These are phyloP conservation scores for Cheiracanthium punctorium DNA, from an alignment of 2,888 invertebrate genomes.

Conservation along the genomic window DNA sequence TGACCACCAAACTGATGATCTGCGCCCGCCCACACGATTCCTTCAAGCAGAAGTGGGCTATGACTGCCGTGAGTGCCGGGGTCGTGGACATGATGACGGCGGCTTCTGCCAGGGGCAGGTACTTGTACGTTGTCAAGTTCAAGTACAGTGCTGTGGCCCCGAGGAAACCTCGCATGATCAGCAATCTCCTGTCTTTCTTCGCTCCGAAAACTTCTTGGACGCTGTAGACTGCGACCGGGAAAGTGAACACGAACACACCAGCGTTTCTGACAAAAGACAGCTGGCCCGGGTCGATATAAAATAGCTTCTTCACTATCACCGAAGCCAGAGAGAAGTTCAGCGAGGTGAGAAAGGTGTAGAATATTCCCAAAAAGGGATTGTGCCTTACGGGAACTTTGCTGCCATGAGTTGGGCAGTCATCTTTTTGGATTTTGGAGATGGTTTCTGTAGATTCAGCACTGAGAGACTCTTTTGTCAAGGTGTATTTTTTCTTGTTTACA, in stretches of 20 bases:
- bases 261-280: constrained; percentile 90
- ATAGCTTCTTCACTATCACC: constrained; percentile 90
- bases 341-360: constrained; percentile 26
- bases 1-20: constrained; percentile 86
- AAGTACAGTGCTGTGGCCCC: constrained; percentile 91
- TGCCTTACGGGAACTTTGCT: not conserved
- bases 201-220: constrained; percentile 84
- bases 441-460: too few relatives aligned
- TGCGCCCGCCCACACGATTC: constrained; percentile 92
- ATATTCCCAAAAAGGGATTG: constrained; percentile 61
- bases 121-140: constrained; percentile 87
- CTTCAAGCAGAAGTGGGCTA: constrained; percentile 82
- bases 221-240: constrained; percentile 89
- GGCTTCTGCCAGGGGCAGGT: constrained; percentile 93
- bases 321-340: constrained; percentile 91
- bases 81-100: constrained; percentile 93
- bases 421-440: too few relatives aligned
- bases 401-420: too few relatives aligned
- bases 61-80: constrained; percentile 91
- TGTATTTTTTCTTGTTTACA: too few relatives aligned
- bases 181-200: constrained; percentile 83
- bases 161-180: constrained; percentile 87
- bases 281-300: constrained; percentile 89
- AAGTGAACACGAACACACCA: constrained; percentile 88
- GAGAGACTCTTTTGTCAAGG: too few relatives aligned